These are phyloP conservation scores for Trimorus sp. DNA, from an alignment of 2,888 invertebrate genomes.

Conservation along the genomic window DNA sequence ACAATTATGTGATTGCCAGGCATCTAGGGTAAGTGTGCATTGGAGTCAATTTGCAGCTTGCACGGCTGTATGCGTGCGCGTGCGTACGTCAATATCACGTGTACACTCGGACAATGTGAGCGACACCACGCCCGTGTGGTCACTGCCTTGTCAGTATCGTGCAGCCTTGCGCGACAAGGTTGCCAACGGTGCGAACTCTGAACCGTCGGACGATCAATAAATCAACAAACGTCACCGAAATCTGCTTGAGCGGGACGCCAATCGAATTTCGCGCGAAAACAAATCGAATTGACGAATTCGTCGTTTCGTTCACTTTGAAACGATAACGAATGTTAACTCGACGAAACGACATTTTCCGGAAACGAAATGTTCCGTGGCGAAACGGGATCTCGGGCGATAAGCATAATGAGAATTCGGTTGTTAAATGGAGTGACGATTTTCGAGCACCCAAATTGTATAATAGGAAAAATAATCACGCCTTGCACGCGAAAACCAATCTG, in stretches of 20 bases:
- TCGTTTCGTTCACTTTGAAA: too few relatives aligned
- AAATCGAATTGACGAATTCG: too few relatives aligned
- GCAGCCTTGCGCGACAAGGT: slow-evolving; percentile 76
- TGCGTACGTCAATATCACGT: slow-evolving; percentile 54
- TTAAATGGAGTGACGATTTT: slow-evolving; percentile 32
- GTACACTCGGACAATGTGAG: slow-evolving; percentile 46
- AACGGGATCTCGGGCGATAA: neutral
- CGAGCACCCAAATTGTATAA: slow-evolving; percentile 25
- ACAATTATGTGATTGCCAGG: slow-evolving; percentile 78
- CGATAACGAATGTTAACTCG: too few relatives aligned
- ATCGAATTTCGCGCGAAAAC: too few relatives aligned
- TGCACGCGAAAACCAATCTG: slow-evolving; percentile 69
- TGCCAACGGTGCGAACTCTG: slow-evolving; percentile 51
- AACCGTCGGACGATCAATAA: slow-evolving; percentile 12
- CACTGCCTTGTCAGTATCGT: slow-evolving; percentile 65
- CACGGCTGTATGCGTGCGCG: slow-evolving; percentile 65
- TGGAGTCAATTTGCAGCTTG: slow-evolving; percentile 79
- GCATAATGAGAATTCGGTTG: neutral
- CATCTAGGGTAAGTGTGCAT: slow-evolving; percentile 80
- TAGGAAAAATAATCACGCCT: slow-evolving; percentile 49
- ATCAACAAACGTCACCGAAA: slow-evolving; percentile 21
- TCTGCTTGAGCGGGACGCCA: neutral
- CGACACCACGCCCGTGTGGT: slow-evolving; percentile 69
- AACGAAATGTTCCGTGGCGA: too few relatives aligned
- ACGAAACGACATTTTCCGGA: too few relatives aligned